Base-by-base conservation (phyloP, 64 coral and sea anemone species). In the Dendrophyllia cribrosa region DNA sequence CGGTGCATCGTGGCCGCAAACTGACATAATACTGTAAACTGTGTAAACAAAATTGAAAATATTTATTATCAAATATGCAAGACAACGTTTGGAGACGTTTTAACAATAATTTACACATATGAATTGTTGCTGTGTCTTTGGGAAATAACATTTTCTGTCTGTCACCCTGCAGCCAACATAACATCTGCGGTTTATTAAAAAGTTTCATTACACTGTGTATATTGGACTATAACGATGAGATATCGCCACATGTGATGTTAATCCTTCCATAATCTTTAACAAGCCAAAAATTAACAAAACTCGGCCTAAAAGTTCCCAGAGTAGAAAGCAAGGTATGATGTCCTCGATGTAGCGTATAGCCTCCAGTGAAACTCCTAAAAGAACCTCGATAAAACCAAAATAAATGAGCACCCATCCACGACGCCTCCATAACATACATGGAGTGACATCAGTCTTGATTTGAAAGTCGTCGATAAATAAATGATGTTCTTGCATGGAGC, bases 211-310 rank as follows among this genome's bases (percentile, higher is more conserved):
- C 4, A 84, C 62, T 13, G 60, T 84, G 19, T 84, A 84, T 67
- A 84, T 43, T 3, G 44, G 43, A 4, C 43, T 61, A 46, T 51
- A 68, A 68, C 80, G 62, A 67, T 84, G 16, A 20, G 50, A 23
- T 68, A 17, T 65, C 61, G 62, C 43, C 80, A 68, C 61, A 46
- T 20, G 80, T 24, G 80, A 84, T 49, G 20, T 84, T 21, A 84
- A 84, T n/a, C 80, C 80, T 43, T 84, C 80, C 61, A 84, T 43
- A 51, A 84, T 84, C 44, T 84, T 84, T 50, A 84, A 84, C 59
- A 84, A 84, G 44, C 80, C 80, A 84, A 84, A 84, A 6, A 84
- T 84, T 68, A 84, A 65, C n/a, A 84, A 68, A 67, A 84, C 80
- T 7, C 80, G 80, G 20, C 80, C 80, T 51, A 84, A 65, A 12